These are phyloP conservation scores for Pipa parva DNA, from an alignment of 2,113 vertebrate species.

Conservation along the genomic window DNA sequence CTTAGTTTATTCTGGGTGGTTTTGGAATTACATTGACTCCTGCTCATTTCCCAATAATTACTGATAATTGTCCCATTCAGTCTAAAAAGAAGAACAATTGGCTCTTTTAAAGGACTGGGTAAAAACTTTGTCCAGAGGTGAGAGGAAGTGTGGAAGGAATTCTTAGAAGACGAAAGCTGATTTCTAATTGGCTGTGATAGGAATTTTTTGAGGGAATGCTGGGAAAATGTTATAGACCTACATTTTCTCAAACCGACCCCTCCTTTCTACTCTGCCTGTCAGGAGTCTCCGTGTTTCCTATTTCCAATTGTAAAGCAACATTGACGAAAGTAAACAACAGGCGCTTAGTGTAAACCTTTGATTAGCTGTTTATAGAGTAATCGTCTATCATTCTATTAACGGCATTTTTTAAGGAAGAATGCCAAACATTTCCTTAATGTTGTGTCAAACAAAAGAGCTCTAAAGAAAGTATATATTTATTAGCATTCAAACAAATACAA, in stretches of 20 bases:
- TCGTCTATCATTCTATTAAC: constrained; percentile 51
- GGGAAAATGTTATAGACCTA: constrained; percentile 37
- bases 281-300: constrained; percentile 38
- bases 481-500: not conserved
- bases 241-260: not conserved
- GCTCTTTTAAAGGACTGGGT: constrained; percentile 56
- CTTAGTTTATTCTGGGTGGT: constrained; percentile 61
- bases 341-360: constrained; percentile 48
- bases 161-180: constrained; percentile 51
- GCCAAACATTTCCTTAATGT: constrained; percentile 35
- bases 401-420: constrained; percentile 45
- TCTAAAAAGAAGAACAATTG: constrained; percentile 59
- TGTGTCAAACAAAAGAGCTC: not conserved
- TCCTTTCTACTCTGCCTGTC: constrained; percentile 46
- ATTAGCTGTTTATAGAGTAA: constrained; percentile 48
- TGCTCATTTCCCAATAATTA: constrained; percentile 68
- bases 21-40: constrained; percentile 62
- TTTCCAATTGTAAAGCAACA: constrained; percentile 55
- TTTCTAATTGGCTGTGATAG: constrained; percentile 58
- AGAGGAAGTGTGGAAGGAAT: constrained; percentile 60
- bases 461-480: not conserved
- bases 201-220: constrained; percentile 44
- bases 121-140: constrained; percentile 62
- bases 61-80: constrained; percentile 64
- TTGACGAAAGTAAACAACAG: constrained; percentile 51